Percentiles rank a stretch among this genome's conserved stretches.
Evolutionary conservation across 1,140 invertebrate genomes (phyloP).

Genomic region (Tribolium castaneum): DNA sequence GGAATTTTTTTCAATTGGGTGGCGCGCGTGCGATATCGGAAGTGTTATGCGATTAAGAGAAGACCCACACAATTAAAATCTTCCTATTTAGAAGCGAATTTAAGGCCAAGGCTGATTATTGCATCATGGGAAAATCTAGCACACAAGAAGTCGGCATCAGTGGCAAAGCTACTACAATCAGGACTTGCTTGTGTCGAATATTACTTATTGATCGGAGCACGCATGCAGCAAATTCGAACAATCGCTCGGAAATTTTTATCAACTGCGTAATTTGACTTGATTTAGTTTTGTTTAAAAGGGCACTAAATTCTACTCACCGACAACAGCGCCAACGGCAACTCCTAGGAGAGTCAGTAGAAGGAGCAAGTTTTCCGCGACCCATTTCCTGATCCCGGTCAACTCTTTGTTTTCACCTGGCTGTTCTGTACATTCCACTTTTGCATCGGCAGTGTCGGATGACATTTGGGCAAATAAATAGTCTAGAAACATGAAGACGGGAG

Average conservation of each 20-base stretch:
- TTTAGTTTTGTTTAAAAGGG: too few species aligned
- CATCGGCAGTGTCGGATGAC: slow-evolving; percentile 67
- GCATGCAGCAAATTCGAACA: too few species aligned
- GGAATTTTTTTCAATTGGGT: not conserved
- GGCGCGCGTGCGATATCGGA: not conserved
- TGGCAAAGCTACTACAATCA: too few species aligned
- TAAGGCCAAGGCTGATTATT: not conserved
- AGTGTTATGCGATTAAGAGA: not conserved
- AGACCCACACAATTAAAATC: not conserved
- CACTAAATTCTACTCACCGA: too few species aligned
- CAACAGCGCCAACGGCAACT: slow-evolving; percentile 77
- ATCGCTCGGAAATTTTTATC: too few species aligned
- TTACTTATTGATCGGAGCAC: too few species aligned
- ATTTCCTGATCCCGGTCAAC: slow-evolving; percentile 73
- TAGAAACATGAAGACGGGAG: slow-evolving; percentile 67
- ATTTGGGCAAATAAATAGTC: slow-evolving; percentile 83
- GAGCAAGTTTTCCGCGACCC: slow-evolving; percentile 80
- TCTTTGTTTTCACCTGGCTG: slow-evolving; percentile 69
- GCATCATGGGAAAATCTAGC: not conserved
- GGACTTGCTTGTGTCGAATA: too few species aligned
- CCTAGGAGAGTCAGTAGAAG: slow-evolving; percentile 82
- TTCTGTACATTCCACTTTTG: slow-evolving; percentile 69
- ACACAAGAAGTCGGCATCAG: too few species aligned
- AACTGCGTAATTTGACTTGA: too few species aligned
- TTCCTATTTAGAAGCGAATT: not conserved